A percentile compares a stretch with the other conserved stretches of the same genome.
Conservation (phyloP, 2,888 invertebrate genomes). For the Drosophila recens region DNA sequence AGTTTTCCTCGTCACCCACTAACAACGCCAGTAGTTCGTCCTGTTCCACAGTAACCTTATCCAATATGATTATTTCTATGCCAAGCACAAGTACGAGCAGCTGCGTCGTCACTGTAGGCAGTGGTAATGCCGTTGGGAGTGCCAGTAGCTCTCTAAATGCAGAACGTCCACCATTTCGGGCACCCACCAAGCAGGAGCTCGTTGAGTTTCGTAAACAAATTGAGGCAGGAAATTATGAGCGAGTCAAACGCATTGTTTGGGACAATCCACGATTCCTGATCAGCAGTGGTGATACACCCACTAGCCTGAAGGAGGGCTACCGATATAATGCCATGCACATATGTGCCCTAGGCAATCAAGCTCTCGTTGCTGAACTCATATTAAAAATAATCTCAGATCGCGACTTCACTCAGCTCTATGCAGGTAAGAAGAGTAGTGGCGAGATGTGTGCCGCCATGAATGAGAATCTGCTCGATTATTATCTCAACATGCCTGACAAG, state of each 20-base stretch:
- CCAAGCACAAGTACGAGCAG: constrained; percentile 8
- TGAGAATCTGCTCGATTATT: constrained; percentile 92
- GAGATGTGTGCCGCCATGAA: constrained; percentile 87
- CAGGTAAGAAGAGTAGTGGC: constrained; percentile 87
- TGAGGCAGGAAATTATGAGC: constrained; percentile 89
- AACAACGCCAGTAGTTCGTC: constrained; percentile 14
- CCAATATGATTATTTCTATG: constrained; percentile 31
- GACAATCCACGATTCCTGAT: constrained; percentile 95
- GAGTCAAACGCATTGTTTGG: constrained; percentile 90
- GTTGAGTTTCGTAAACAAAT: constrained; percentile 91
- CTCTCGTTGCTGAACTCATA: constrained; percentile 91
- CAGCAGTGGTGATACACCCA: constrained; percentile 95
- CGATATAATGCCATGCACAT: constrained; percentile 97
- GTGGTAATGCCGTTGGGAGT: neutral
- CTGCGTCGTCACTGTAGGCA: constrained; percentile 2
- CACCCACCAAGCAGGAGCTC: constrained; percentile 92
- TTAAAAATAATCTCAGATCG: constrained; percentile 91
- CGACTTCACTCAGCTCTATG: constrained; percentile 91
- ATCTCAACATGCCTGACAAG: constrained; percentile 97
- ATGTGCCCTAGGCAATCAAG: constrained; percentile 91
- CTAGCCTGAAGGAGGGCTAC: constrained; percentile 94
- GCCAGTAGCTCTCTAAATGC: constrained; percentile 76
- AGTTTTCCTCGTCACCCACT: constrained; percentile 32
- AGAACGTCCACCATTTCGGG: constrained; percentile 87
- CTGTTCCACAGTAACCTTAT: constrained; percentile 10